These are phyloP conservation scores for Limnodromus scolopaceus DNA, from an alignment of 2,797 vertebrate genomes.

Conservation along the genomic window DNA sequence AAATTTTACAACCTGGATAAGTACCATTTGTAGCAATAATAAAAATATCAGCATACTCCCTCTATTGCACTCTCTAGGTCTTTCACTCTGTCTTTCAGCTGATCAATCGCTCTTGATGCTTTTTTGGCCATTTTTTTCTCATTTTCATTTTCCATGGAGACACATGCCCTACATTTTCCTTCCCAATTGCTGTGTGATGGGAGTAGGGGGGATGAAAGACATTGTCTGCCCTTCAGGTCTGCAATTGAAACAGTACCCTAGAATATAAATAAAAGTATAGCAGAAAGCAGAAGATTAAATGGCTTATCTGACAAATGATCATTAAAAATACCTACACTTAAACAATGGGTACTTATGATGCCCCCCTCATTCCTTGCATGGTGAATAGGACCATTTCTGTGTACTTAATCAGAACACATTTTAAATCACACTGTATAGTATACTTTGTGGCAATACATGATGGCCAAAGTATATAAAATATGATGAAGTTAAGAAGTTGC, in stretches of 20 bases:
- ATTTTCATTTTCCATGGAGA: background rate
- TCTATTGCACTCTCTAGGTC: background rate
- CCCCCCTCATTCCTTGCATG: conserved; percentile 34
- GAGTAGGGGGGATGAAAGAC: background rate
- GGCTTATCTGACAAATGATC: conserved; percentile 32
- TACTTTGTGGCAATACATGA: conserved; percentile 69
- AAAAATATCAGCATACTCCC: background rate
- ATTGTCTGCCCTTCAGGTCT: background rate
- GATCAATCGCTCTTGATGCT: background rate
- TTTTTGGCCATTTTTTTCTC: background rate
- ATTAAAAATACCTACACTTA: conserved; percentile 55
- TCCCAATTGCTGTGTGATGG: background rate
- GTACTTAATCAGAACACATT: conserved; percentile 76
- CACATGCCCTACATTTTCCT: background rate
- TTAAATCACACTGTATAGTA: conserved; percentile 76
- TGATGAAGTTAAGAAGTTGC: conserved; percentile 77
- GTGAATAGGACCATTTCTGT: conserved; percentile 65
- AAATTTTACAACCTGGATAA: background rate
- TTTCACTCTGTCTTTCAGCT: background rate
- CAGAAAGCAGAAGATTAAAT: conserved; percentile 58
- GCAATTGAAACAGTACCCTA: background rate
- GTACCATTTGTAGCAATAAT: background rate
- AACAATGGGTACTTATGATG: conserved; percentile 63
- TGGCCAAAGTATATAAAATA: conserved; percentile 81
- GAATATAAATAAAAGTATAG: conserved; percentile 32